A percentile compares a stretch with the other conserved stretches of the same genome.
These are phyloP conservation scores for Megamerina dolium DNA, from an alignment of 2,888 invertebrate species.

Conservation along the genomic window DNA sequence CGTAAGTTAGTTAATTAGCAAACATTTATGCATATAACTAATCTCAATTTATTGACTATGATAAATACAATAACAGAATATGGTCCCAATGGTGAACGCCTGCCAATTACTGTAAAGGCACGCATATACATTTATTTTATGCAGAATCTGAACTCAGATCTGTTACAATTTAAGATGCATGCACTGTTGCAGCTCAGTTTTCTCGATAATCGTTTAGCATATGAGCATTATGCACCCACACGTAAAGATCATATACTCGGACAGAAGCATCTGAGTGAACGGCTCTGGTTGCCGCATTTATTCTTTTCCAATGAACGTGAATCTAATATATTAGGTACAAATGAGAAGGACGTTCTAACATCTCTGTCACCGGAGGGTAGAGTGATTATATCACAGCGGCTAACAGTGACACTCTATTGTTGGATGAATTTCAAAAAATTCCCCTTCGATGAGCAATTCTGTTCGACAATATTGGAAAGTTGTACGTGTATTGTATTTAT, in stretches of 20 bases:
- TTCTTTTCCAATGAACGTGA: conserved; percentile 42
- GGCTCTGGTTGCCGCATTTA: conserved; percentile 41
- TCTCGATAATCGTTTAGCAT: conserved; percentile 34
- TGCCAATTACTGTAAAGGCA: conserved; percentile 35
- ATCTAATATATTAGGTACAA: conserved; percentile 39
- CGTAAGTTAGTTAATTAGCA: conserved; percentile 22
- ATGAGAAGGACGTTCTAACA: conserved; percentile 41
- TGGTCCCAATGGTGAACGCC: conserved; percentile 24
- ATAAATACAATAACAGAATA: conserved; percentile 18
- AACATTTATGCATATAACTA: not conserved
- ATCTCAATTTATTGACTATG: not conserved
- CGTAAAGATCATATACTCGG: conserved; percentile 37
- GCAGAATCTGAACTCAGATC: conserved; percentile 40
- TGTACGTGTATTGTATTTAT: conserved; percentile 27
- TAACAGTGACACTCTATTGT: conserved; percentile 39
- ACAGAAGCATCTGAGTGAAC: conserved; percentile 40
- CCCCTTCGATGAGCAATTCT: conserved; percentile 40
- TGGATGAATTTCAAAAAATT: conserved; percentile 44
- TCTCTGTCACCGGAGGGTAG: conserved; percentile 39
- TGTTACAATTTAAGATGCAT: conserved; percentile 38
- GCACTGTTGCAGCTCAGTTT: conserved; percentile 37
- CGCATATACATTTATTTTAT: conserved; percentile 40
- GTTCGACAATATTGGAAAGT: conserved; percentile 37
- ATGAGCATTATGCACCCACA: conserved; percentile 29
- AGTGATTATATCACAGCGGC: conserved; percentile 36